A percentile compares a stretch with the other conserved stretches of the same genome.
Evolutionary conservation across 2,797 vertebrate genomes (phyloP).

Genomic region (Chelonia mydas): DNA sequence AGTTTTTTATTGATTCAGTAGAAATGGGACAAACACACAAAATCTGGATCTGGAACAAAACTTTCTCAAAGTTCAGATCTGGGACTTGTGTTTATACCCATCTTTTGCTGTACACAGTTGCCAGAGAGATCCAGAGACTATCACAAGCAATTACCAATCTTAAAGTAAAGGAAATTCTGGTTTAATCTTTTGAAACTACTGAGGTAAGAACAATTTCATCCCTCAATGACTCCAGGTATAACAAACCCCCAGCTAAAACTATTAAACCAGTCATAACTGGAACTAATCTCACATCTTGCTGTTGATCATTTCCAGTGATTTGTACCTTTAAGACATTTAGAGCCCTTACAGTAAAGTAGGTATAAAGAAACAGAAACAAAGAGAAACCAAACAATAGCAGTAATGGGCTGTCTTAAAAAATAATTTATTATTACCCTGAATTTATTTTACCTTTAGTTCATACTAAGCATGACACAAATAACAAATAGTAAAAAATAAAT

Average conservation of each 20-base stretch:
- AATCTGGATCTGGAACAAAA: neutral
- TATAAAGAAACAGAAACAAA: neutral
- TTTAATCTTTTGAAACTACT: slow-evolving; percentile 9
- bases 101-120: neutral
- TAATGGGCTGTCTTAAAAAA: neutral
- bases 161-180: neutral
- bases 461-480: neutral
- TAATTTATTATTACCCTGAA: neutral
- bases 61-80: neutral
- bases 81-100: neutral
- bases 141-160: neutral
- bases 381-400: neutral
- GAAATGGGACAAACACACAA: neutral
- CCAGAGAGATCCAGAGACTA: neutral
- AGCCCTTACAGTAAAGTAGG: neutral
- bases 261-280: neutral
- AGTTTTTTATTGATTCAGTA: neutral
- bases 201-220: slow-evolving; percentile 18
- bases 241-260: neutral
- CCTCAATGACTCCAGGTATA: neutral
- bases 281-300: neutral
- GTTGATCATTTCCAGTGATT: neutral
- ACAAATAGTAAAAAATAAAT: neutral
- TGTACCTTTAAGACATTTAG: neutral
- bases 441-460: neutral